Conservation (phyloP, 2,888 invertebrate species). For the Taphrorychus bicolor region DNA sequence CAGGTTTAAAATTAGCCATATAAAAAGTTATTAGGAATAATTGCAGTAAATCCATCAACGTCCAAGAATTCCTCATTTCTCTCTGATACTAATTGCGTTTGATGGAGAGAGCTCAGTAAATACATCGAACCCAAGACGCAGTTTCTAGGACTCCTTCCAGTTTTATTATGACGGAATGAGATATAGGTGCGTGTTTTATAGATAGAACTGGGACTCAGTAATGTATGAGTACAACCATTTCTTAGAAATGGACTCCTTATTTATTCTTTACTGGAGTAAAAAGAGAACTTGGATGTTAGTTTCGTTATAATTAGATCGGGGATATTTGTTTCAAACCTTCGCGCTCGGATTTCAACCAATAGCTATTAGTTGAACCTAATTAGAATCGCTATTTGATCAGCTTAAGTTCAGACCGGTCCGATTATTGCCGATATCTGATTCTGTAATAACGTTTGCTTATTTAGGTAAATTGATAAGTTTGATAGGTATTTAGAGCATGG, state of each 20-base stretch:
- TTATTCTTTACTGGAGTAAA: not conserved
- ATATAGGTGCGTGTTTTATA: not conserved
- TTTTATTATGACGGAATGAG: not conserved
- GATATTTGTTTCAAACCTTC: not conserved
- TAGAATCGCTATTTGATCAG: not conserved
- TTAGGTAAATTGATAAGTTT: not conserved
- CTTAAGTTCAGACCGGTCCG: not conserved
- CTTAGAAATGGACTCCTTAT: not conserved
- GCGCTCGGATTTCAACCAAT: not conserved
- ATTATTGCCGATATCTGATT: not conserved
- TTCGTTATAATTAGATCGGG: not conserved
- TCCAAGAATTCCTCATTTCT: not conserved
- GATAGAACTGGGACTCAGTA: not conserved
- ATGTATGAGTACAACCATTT: not conserved
- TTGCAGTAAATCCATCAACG: not conserved
- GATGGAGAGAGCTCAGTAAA: not conserved
- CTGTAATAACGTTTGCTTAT: not conserved
- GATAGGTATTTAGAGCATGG: not conserved
- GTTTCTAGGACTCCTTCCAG: not conserved
- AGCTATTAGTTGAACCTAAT: not conserved
- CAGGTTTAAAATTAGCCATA: too few species aligned
- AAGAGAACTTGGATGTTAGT: not conserved
- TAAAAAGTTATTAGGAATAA: too few species aligned
- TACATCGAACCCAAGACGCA: not conserved
- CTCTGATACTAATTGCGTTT: constrained; percentile 1